Percentiles rank a stretch among this genome's conserved stretches.
phyloP scores from a whole-genome alignment of 2,113 vertebrate species.

The Pelobates fuscus region DNA sequence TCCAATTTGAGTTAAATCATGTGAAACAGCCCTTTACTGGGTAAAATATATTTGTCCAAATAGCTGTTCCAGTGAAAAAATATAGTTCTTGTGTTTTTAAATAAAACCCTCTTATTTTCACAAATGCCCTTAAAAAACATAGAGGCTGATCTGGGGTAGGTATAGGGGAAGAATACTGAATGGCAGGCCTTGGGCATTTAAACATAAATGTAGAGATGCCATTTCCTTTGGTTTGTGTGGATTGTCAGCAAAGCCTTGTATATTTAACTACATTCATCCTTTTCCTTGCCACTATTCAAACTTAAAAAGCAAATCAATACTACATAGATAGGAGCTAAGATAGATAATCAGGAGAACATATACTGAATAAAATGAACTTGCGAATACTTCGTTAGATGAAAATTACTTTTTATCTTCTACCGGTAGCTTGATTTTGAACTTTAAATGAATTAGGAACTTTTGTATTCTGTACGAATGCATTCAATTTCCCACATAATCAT shows the following conservation, averaged over 20 bases:
- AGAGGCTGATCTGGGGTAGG: no score
- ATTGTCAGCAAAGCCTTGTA: background rate
- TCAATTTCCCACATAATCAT: background rate
- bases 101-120: no score
- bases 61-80: no score
- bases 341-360: conserved; percentile 3
- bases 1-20: no score
- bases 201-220: no score
- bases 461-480: background rate
- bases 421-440: background rate
- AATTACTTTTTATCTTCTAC: background rate
- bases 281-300: background rate
- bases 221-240: no score
- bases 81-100: no score
- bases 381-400: background rate
- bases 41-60: no score
- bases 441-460: background rate
- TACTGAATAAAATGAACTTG: background rate
- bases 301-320: background rate
- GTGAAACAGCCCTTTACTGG: no score
- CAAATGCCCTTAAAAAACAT: no score
- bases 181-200: no score
- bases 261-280: background rate
- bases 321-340: background rate
- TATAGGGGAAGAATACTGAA: no score